Evolutionary conservation across 2,888 invertebrate genomes (phyloP), one percentile per base, ranked within the genome.

Genomic region (Torymus aiolomorphi): DNA sequence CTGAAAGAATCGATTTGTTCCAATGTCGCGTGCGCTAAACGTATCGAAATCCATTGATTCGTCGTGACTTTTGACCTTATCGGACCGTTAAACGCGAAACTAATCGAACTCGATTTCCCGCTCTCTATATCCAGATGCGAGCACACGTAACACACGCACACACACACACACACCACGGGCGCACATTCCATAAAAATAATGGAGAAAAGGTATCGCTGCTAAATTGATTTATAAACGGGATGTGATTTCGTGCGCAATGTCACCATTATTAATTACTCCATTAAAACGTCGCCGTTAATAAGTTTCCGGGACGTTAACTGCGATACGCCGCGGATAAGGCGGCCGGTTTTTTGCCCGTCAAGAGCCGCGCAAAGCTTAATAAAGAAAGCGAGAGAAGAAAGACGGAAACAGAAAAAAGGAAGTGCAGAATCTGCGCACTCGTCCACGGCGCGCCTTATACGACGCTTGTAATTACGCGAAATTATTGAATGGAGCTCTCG

Each of bases 401-500:
- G 31, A 31, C 31, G 31, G 31, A 31, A 31, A 31, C 31, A 31
- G 31, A 31, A 31, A 31, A 31, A 31, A 8, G 31, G 8, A 31
- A 8, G 31, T 8, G 8, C 31, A 31, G 3, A 31, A 8, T 31
- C 31, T 5, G 31, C 24, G 24, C 31, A 31, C 31, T 31, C 31
- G 31, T 31, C 31, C 31, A 8, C 31, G 31, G 31, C 31, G 31
- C 31, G 31, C 31, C 31, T 31, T 31, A 31, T 31, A 31, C 31
- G 31, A 31, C 31, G 42, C 20, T 52, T 75, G 85, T 88, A 88
- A 88, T 87, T 88, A 86, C 85, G 84, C 85, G 86, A 85, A 88
- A 88, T 87, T 88, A 87, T 88, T 86, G 84, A 84, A 86, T 84
- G 84, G 83, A 83, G 83, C 84, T 84, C 84, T 84, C 84, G 85